Evolutionary conservation across 2,797 vertebrate genomes (phyloP), one percentile per base, ranked within the genome.

Genomic region (Microcaecilia unicolor): DNA sequence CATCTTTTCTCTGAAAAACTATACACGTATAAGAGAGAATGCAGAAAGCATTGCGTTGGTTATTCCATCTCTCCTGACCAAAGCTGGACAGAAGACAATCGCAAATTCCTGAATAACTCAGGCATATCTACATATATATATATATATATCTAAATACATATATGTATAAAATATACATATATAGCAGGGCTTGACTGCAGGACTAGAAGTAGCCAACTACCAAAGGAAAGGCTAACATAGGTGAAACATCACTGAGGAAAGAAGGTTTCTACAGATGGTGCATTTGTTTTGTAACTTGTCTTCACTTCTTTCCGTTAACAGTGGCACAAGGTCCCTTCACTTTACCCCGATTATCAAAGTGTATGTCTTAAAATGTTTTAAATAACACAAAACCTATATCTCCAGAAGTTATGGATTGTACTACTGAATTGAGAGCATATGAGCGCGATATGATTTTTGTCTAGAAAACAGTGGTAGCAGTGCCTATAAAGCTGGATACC

Each of bases 331-430:
- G 55, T 26, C 44, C 50, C 47, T 55, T 56, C 48, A 3, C 15
- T 34, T 20, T 25, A 38, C 37, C 34, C 47, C 19, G n/a, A 19
- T 55, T 67, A 74, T 56, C 67, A 71, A 51, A 61, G 58, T 65
- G 58, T 78, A 71, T 58, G 70, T 79, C 77, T 75, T 55, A 68
- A 39, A 81, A 85, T 84, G 88, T 91, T 91, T 91, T 93, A 92
- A 91, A 81, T 87, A 90, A 55, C 85, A 87, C 74, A 67, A 86
- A 88, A 61, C n/a, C 82, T 88, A 80, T 91, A 90, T 85, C 89
- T 92, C 85, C 85, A 76, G 84, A 90, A 88, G 79, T 83, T 85
- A 81, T 87, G 56, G 48, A 67, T 74, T 67, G 73, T 73, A 67
- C 34, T 32, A 52, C 58, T 48, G 51, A 65, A 66, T 70, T 78